These are phyloP conservation scores for Polypedilum pembai DNA, from an alignment of 1,140 invertebrate species.

Conservation along the genomic window DNA sequence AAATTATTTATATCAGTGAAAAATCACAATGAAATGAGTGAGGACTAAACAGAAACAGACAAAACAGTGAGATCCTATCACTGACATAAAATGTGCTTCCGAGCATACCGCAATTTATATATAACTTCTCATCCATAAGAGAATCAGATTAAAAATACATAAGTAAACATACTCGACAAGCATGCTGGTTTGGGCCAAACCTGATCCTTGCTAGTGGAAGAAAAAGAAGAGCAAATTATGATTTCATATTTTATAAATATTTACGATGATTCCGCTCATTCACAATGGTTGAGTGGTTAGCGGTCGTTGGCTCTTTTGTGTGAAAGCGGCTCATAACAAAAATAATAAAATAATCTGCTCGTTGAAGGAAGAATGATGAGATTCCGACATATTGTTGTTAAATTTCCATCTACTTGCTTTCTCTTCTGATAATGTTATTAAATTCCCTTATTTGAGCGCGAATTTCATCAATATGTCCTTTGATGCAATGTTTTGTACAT, in stretches of 20 bases:
- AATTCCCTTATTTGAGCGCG: no score
- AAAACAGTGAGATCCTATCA: background rate
- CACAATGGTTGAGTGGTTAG: no score
- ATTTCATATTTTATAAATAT: conserved; percentile 25
- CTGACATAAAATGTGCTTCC: no score
- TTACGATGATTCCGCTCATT: background rate
- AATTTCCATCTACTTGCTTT: no score
- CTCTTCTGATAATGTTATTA: no score
- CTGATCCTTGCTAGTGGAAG: background rate
- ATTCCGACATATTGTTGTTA: no score
- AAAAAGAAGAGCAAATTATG: background rate
- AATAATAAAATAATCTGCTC: no score
- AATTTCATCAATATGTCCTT: no score
- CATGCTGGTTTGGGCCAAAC: background rate
- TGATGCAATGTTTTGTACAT: no score
- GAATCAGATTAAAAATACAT: conserved; percentile 25
- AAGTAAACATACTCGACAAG: conserved; percentile 13
- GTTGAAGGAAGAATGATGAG: no score
- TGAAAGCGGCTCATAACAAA: no score
- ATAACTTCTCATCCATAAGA: conserved; percentile 2
- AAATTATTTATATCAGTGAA: background rate
- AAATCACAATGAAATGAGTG: background rate
- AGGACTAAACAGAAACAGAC: background rate
- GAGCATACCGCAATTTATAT: conserved; percentile 10
- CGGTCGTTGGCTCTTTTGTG: background rate